phyloP scores from a whole-genome alignment of 2,113 vertebrate genomes.

The Psilopogon haemacephalus region DNA sequence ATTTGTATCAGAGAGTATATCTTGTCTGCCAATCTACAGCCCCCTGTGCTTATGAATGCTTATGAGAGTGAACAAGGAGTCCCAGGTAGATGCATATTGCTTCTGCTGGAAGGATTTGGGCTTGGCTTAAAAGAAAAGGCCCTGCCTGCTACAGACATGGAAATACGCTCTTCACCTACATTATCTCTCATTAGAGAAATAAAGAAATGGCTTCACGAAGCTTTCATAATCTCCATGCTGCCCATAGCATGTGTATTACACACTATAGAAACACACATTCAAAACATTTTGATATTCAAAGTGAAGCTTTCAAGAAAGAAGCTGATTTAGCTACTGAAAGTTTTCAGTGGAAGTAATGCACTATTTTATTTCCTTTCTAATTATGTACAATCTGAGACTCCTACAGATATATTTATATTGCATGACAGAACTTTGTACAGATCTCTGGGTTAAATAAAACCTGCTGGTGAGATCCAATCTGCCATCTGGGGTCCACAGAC shows the following conservation, averaged over 20 bases:
- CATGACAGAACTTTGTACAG: background rate
- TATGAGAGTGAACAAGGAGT: background rate
- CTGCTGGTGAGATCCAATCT: background rate
- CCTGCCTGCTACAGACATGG: background rate
- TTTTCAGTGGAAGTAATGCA: background rate
- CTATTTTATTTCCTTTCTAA: background rate
- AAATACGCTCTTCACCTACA: background rate
- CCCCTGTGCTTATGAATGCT: background rate
- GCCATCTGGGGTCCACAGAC: background rate
- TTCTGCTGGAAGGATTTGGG: rapidly evolving
- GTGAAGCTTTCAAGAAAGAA: background rate
- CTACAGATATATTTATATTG: background rate
- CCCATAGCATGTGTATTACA: background rate
- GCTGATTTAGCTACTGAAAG: background rate
- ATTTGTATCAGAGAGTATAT: background rate
- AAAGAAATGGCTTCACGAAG: background rate
- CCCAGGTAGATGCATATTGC: rapidly evolving
- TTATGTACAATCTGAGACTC: background rate
- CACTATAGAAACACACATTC: background rate
- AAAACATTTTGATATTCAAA: background rate
- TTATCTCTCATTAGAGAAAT: background rate
- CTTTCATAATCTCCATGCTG: background rate
- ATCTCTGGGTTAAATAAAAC: background rate
- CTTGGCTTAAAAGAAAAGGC: background rate
- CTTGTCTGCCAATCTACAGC: background rate